These are phyloP conservation scores for Chlamydotis undulata DNA, from an alignment of 2,113 vertebrate species.

Conservation along the genomic window DNA sequence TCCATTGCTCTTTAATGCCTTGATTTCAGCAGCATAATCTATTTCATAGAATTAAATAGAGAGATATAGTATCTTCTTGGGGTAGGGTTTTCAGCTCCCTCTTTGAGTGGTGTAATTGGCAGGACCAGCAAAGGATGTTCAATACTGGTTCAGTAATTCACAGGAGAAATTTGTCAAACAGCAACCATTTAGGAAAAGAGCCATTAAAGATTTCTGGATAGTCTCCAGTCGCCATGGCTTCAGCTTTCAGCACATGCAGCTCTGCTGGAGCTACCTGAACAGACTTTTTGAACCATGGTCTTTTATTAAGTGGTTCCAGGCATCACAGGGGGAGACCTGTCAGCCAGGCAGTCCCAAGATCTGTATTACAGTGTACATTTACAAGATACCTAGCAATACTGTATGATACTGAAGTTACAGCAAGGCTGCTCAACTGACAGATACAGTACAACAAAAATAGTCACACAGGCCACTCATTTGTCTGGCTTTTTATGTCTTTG, in stretches of 20 bases:
- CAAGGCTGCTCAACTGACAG: not conserved
- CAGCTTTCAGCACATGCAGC: not conserved
- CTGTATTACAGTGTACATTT: accelerated
- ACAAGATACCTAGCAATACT: not conserved
- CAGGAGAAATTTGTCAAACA: not conserved
- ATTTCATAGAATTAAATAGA: not conserved
- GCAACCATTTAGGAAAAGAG: not conserved
- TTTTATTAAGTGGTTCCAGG: not conserved
- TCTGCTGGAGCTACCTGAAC: accelerated
- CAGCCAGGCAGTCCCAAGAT: not conserved
- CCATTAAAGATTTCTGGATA: not conserved
- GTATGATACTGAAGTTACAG: not conserved
- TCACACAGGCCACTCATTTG: not conserved
- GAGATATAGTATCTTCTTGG: not conserved
- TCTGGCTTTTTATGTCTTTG: not conserved
- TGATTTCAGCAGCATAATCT: not conserved
- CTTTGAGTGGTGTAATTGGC: not conserved
- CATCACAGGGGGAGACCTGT: not conserved
- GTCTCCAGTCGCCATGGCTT: not conserved
- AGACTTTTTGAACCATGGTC: not conserved
- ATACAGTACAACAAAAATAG: not conserved
- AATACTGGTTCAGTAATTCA: not conserved
- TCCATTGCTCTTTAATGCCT: not conserved
- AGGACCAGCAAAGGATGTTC: not conserved
- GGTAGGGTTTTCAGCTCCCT: not conserved